Percentiles rank a stretch among this genome's conserved stretches.
These are phyloP conservation scores for Scolopax bukidnonensis DNA, from an alignment of 2,797 vertebrate species.

Conservation along the genomic window DNA sequence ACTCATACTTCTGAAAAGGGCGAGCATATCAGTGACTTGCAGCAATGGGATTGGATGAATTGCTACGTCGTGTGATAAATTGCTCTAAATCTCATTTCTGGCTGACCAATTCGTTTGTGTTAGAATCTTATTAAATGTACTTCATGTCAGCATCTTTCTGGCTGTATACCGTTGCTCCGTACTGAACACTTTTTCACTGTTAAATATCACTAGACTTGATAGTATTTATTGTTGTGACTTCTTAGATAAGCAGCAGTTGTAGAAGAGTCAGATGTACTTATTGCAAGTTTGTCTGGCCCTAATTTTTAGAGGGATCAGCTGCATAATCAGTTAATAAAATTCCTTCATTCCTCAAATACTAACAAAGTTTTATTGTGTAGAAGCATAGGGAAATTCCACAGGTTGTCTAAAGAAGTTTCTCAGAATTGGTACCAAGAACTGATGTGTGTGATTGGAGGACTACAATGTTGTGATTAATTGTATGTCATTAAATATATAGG, in stretches of 20 bases:
- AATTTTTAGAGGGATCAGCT: neutral
- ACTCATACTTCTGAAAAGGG: slow-evolving; percentile 34
- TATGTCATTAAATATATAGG: neutral
- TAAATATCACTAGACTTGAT: neutral
- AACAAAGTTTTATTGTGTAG: neutral
- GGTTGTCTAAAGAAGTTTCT: neutral
- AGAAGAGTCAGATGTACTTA: neutral
- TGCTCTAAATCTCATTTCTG: slow-evolving; percentile 46
- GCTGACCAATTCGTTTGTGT: slow-evolving; percentile 39
- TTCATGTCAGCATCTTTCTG: slow-evolving; percentile 28
- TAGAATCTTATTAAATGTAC: slow-evolving; percentile 6
- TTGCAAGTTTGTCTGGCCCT: neutral
- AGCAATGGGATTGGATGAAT: slow-evolving; percentile 1
- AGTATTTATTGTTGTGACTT: neutral
- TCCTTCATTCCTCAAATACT: neutral
- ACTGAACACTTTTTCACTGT: neutral
- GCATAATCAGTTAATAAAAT: neutral
- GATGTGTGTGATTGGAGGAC: neutral
- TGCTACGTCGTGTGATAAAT: slow-evolving; percentile 16
- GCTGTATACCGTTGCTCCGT: neutral
- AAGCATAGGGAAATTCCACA: neutral
- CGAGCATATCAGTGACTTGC: slow-evolving; percentile 30
- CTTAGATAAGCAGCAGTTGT: neutral
- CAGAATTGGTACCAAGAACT: neutral
- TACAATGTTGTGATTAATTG: neutral